phyloP scores from a whole-genome alignment of 2,888 invertebrate genomes.

The Dasypogon diadema region DNA sequence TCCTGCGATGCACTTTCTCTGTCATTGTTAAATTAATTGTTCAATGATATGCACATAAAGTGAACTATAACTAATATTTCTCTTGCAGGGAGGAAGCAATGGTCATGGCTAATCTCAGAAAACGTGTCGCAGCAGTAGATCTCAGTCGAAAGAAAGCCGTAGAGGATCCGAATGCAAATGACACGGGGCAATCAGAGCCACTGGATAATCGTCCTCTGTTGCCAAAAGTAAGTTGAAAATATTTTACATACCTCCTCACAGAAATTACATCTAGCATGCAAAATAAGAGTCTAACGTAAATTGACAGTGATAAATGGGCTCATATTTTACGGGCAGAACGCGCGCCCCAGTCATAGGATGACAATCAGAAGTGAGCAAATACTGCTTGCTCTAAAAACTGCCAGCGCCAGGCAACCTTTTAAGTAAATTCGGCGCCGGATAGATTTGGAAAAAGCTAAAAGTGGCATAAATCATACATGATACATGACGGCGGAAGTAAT shows the following conservation, averaged over 20 bases:
- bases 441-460: neutral
- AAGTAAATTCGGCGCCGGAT: constrained; percentile 32
- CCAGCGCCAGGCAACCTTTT: constrained; percentile 1
- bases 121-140: constrained; percentile 74
- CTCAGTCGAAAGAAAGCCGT: constrained; percentile 60
- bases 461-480: constrained; percentile 29
- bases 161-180: constrained; percentile 60
- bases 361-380: neutral
- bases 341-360: constrained; percentile 2
- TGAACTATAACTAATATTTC: neutral
- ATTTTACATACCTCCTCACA: neutral
- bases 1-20: too few species aligned
- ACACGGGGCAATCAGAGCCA: constrained; percentile 66
- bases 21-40: too few species aligned
- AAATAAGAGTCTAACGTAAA: neutral
- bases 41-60: too few species aligned
- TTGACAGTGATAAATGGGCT: constrained; percentile 11
- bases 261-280: neutral
- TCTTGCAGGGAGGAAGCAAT: constrained; percentile 74
- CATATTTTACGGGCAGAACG: neutral
- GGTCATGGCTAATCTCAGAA: constrained; percentile 78
- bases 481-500: constrained; percentile 15
- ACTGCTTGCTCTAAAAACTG: neutral
- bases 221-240: constrained; percentile 66
- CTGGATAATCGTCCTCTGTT: constrained; percentile 77